These are phyloP conservation scores for Dexiosoma caninum DNA, from an alignment of 2,888 invertebrate species.

Conservation along the genomic window DNA sequence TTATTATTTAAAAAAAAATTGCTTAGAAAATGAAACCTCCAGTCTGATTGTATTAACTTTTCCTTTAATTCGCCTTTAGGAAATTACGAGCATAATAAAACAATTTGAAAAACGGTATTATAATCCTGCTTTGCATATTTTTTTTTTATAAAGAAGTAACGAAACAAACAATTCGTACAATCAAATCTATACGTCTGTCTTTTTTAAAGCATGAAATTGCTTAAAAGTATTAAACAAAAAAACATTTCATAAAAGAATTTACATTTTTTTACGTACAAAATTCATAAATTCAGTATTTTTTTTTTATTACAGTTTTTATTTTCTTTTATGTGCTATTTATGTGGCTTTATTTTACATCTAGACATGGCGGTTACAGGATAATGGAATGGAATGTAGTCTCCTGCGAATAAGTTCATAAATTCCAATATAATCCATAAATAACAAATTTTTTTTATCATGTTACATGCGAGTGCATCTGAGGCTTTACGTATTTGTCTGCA, in stretches of 20 bases:
- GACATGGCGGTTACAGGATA: neutral
- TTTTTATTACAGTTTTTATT: neutral
- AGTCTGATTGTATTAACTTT: too few relatives aligned
- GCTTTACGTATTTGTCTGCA: neutral
- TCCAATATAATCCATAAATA: constrained; percentile 25
- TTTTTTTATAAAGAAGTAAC: neutral
- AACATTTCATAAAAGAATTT: neutral
- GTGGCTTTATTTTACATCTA: too few relatives aligned
- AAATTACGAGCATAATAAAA: neutral
- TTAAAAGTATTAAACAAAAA: neutral
- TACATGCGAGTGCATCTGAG: neutral
- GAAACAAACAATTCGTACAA: neutral
- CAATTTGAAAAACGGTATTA: neutral
- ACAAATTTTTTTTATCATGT: neutral
- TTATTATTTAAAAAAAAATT: too few relatives aligned
- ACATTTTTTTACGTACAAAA: constrained; percentile 25
- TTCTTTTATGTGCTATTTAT: too few relatives aligned
- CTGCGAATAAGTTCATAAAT: constrained; percentile 12
- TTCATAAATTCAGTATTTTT: neutral
- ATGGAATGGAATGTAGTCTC: neutral
- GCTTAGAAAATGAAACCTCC: too few relatives aligned
- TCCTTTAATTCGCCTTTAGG: neutral
- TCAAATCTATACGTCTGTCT: neutral
- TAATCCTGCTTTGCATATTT: constrained; percentile 7
- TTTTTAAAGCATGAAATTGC: constrained; percentile 26